These are phyloP conservation scores for Pelusios castaneus DNA, from an alignment of 2,113 vertebrate species.

Conservation along the genomic window DNA sequence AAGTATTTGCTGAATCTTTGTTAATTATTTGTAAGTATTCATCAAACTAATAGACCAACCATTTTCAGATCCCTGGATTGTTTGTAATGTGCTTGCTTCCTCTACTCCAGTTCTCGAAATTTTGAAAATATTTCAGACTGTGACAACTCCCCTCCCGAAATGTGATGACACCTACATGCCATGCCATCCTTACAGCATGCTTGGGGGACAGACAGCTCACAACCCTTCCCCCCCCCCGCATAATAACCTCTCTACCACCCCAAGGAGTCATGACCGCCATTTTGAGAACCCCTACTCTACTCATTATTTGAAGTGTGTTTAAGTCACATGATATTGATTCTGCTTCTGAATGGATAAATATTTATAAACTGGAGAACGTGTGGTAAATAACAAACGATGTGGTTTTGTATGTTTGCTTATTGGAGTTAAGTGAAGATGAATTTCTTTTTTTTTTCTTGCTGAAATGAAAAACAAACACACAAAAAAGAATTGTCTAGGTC, in stretches of 20 bases:
- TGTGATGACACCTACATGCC: too few species aligned
- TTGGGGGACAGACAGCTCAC: too few species aligned
- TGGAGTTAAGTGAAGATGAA: neutral
- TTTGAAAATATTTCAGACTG: too few species aligned
- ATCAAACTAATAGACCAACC: neutral
- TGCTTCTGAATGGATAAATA: neutral
- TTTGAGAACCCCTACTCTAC: neutral
- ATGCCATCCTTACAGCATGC: too few species aligned
- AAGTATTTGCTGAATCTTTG: neutral
- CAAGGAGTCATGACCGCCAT: too few species aligned
- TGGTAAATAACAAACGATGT: too few species aligned
- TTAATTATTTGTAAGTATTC: neutral
- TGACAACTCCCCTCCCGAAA: too few species aligned
- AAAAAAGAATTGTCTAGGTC: neutral
- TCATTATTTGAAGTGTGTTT: neutral
- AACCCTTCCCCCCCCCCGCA: too few species aligned
- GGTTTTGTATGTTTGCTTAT: neutral
- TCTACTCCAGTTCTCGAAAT: neutral
- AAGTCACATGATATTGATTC: neutral
- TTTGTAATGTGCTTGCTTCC: conserved; percentile 19
- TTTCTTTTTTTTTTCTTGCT: neutral
- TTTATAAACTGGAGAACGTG: neutral
- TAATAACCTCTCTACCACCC: too few species aligned
- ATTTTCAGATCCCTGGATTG: conserved; percentile 13
- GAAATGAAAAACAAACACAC: neutral